These are phyloP conservation scores for Gandaritis pyraliata DNA, from an alignment of 2,888 invertebrate genomes.

Conservation along the genomic window DNA sequence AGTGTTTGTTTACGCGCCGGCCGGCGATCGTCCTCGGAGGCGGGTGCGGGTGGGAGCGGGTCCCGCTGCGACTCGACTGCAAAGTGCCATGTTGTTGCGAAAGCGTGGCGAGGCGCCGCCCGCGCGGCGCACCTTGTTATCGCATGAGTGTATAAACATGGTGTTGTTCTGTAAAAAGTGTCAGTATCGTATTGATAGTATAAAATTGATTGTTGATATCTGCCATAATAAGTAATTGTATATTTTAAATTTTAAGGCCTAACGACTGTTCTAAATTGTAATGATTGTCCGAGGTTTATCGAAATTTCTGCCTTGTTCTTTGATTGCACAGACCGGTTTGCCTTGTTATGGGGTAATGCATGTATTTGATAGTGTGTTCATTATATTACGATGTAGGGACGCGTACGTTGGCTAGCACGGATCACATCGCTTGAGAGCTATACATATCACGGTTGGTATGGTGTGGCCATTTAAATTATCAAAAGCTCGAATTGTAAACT, in stretches of 20 bases:
- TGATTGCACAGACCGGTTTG: slow-evolving; percentile 52
- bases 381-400: slow-evolving; percentile 41
- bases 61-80: slow-evolving; percentile 41
- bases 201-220: slow-evolving; percentile 81
- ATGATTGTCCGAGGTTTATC: slow-evolving; percentile 67
- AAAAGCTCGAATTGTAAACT: slow-evolving; percentile 48
- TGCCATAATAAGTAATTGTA: slow-evolving; percentile 83
- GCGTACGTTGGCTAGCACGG: slow-evolving; percentile 30
- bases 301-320: slow-evolving; percentile 56
- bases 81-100: slow-evolving; percentile 66
- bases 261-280: slow-evolving; percentile 81
- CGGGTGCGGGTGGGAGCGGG: slow-evolving; percentile 37
- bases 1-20: slow-evolving; percentile 52
- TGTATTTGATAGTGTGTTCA: slow-evolving; percentile 31
- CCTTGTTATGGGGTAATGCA: slow-evolving; percentile 55
- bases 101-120: slow-evolving; percentile 46
- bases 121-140: slow-evolving; percentile 61
- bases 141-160: slow-evolving; percentile 64
- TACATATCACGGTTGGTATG: slow-evolving; percentile 69
- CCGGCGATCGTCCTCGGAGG: slow-evolving; percentile 36
- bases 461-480: slow-evolving; percentile 57
- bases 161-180: slow-evolving; percentile 74
- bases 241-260: slow-evolving; percentile 79
- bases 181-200: slow-evolving; percentile 73
- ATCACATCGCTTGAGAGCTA: slow-evolving; percentile 50